Conservation (phyloP, 2,797 vertebrate species). For the Mycteria americana region DNA sequence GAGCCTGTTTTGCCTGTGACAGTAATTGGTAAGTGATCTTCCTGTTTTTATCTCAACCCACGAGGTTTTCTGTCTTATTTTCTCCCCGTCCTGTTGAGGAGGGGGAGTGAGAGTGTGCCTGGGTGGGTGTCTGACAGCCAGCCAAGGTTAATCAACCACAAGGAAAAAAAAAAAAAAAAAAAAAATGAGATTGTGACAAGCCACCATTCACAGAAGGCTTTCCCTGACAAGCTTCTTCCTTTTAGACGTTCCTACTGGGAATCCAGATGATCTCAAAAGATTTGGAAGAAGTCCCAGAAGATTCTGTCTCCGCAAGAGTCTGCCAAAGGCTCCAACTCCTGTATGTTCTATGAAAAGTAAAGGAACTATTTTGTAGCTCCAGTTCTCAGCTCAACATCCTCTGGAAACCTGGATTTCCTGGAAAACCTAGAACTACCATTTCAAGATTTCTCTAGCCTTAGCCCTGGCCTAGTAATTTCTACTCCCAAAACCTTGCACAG, state of each 20-base stretch:
- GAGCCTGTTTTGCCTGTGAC: not conserved
- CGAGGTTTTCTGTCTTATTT: not conserved
- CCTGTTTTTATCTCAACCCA: not conserved
- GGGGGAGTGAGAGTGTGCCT: not conserved
- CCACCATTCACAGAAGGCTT: not conserved
- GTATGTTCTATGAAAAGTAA: not conserved
- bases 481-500: not conserved
- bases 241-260: not conserved
- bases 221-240: not conserved
- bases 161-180: not conserved
- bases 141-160: not conserved
- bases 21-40: not conserved
- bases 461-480: not conserved
- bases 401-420: not conserved
- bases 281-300: not conserved
- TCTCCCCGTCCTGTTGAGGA: not conserved
- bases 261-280: not conserved
- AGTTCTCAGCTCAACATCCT: not conserved
- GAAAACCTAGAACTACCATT: not conserved
- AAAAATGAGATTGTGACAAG: not conserved
- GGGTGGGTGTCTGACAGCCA: not conserved
- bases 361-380: not conserved
- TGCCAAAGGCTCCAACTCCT: not conserved
- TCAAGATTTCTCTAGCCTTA: not conserved
- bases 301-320: not conserved